These are phyloP conservation scores for Anas bernieri DNA, from an alignment of 2,797 vertebrate genomes.

Conservation along the genomic window DNA sequence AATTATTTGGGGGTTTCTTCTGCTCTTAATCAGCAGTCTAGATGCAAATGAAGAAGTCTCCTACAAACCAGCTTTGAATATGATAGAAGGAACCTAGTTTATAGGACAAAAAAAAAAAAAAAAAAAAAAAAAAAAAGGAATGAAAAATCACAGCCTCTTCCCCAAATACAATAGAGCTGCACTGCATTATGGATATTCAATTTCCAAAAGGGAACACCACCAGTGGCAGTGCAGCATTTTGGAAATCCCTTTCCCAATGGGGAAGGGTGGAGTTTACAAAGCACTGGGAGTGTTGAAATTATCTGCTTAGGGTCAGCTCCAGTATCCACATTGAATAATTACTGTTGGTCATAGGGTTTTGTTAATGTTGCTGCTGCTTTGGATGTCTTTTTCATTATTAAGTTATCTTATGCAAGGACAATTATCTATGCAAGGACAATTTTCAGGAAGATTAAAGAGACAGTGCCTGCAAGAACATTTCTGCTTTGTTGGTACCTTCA, in stretches of 20 bases:
- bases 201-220: background rate
- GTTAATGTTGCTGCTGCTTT: background rate
- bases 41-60: constrained; percentile 4
- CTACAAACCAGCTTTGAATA: constrained; percentile 7
- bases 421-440: background rate
- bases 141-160: background rate
- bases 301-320: background rate
- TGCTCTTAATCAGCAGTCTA: constrained; percentile 45
- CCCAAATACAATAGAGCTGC: background rate
- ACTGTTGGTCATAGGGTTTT: background rate
- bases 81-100: constrained; percentile 15
- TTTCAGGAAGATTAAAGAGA: background rate
- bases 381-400: background rate
- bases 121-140: background rate
- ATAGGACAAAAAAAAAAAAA: background rate
- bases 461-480: background rate
- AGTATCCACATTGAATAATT: background rate
- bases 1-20: constrained; percentile 38
- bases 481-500: background rate
- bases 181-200: background rate
- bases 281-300: background rate
- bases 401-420: no score
- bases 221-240: background rate
- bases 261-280: background rate
- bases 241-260: background rate